Percentiles rank a stretch among this genome's conserved stretches.
Conservation (phyloP, 2,113 vertebrate genomes). For the Epinephelus fuscoguttatus region DNA sequence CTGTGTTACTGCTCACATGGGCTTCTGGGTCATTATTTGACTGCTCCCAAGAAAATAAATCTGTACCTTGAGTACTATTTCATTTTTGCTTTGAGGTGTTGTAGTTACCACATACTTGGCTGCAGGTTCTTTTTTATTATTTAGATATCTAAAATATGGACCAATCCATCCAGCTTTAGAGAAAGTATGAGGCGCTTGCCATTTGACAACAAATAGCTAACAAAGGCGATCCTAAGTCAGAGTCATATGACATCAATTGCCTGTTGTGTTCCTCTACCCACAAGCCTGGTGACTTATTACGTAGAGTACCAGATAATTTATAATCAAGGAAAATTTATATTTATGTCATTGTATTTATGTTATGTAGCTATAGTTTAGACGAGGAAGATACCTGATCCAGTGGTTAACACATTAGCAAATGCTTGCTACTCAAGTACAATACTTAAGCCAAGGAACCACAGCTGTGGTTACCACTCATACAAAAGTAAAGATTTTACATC, state of each 20-base stretch:
- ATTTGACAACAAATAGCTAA: not conserved
- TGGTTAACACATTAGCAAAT: not conserved
- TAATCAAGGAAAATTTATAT: not conserved
- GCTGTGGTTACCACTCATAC: not conserved
- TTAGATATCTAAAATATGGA: not conserved
- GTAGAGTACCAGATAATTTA: not conserved
- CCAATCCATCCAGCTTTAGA: not conserved
- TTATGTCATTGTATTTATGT: not conserved
- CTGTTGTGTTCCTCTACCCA: not conserved
- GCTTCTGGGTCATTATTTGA: constrained; percentile 20
- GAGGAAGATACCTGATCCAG: too few relatives aligned
- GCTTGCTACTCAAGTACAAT: not conserved
- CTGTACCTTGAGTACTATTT: constrained; percentile 3
- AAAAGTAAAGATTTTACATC: not conserved
- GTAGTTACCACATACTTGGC: not conserved
- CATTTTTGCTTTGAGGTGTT: not conserved
- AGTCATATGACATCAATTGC: not conserved
- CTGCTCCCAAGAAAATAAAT: constrained; percentile 10
- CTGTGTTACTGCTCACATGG: not conserved
- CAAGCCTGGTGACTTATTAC: not conserved
- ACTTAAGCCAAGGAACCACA: too few relatives aligned
- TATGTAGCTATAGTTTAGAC: not conserved
- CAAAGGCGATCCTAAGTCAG: not conserved
- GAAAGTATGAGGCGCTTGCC: not conserved
- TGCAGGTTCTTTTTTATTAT: not conserved